These are phyloP conservation scores for Apotomis capreana DNA, from an alignment of 2,888 invertebrate species.

Conservation along the genomic window DNA sequence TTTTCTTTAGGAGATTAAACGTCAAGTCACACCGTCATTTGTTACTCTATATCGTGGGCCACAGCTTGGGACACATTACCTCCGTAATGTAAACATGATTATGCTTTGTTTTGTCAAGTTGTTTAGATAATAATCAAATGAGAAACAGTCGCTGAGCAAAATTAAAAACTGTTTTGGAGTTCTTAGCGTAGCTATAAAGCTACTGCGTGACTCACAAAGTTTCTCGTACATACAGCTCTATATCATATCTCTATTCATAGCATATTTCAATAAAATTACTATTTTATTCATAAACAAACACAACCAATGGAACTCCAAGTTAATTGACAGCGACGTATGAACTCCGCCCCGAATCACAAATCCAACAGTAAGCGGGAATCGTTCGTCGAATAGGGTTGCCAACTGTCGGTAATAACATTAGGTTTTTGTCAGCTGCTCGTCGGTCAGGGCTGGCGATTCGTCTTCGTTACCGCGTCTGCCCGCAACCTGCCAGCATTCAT, in stretches of 20 bases:
- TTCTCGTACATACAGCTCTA: too few relatives aligned
- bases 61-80: not conserved
- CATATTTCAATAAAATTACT: too few relatives aligned
- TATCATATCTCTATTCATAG: too few relatives aligned
- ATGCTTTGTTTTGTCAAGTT: not conserved
- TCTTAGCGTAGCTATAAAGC: too few relatives aligned
- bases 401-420: constrained; percentile 48
- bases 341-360: constrained; percentile 16
- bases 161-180: too few relatives aligned
- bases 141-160: too few relatives aligned
- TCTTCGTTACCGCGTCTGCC: constrained; percentile 67
- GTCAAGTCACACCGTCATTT: constrained; percentile 40
- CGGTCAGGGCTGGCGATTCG: constrained; percentile 63
- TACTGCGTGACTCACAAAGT: too few relatives aligned
- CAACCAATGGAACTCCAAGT: not conserved
- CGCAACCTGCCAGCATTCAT: constrained; percentile 64
- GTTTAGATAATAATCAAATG: not conserved
- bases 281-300: too few relatives aligned
- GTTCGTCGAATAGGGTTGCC: constrained; percentile 9
- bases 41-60: constrained; percentile 27
- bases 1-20: constrained; percentile 41
- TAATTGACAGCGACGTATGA: constrained; percentile 21
- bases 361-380: constrained; percentile 21
- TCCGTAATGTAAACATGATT: not conserved
- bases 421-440: constrained; percentile 57